Percentiles rank a stretch among this genome's conserved stretches.
These are phyloP conservation scores for Coleophora deauratella DNA, from an alignment of 2,888 invertebrate genomes.

Conservation along the genomic window DNA sequence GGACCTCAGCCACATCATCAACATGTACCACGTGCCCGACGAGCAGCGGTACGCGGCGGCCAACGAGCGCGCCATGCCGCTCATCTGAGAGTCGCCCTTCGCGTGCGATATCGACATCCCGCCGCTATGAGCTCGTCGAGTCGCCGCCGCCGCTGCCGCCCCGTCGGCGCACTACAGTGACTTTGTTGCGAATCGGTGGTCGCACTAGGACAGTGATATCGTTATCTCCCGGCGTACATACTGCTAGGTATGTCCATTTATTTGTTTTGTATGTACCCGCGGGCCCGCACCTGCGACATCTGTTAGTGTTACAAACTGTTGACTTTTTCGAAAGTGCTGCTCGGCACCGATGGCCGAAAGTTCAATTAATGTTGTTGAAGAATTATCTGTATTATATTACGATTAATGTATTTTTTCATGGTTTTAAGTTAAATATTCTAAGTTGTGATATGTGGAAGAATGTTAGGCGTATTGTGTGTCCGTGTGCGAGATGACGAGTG, in stretches of 20 bases:
- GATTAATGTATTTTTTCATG: conserved; percentile 70
- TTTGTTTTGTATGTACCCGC: conserved; percentile 58
- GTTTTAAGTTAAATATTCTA: conserved; percentile 64
- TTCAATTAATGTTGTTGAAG: conserved; percentile 67
- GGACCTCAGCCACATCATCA: conserved; percentile 78
- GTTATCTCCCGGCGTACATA: conserved; percentile 59
- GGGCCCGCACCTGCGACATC: conserved; percentile 21
- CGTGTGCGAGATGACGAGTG: conserved; percentile 56
- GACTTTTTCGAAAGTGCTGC: conserved; percentile 40
- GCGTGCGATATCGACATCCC: conserved; percentile 77
- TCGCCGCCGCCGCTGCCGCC: conserved; percentile 73
- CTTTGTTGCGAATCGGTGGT: conserved; percentile 45
- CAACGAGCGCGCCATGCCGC: conserved; percentile 76
- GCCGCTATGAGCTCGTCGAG: conserved; percentile 73
- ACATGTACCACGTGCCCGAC: conserved; percentile 79
- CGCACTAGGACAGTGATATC: conserved; percentile 61
- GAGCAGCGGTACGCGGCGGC: conserved; percentile 76
- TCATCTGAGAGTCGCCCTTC: conserved; percentile 78
- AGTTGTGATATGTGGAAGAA: conserved; percentile 58
- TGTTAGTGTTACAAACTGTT: conserved; percentile 61
- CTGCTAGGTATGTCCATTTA: conserved; percentile 66
- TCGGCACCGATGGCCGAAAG: conserved; percentile 36
- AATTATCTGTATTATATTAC: conserved; percentile 67
- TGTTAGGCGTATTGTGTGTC: conserved; percentile 42
- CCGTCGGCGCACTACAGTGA: conserved; percentile 50